Conservation (phyloP, 1,140 invertebrate genomes). For the Penaeus vannamei region DNA sequence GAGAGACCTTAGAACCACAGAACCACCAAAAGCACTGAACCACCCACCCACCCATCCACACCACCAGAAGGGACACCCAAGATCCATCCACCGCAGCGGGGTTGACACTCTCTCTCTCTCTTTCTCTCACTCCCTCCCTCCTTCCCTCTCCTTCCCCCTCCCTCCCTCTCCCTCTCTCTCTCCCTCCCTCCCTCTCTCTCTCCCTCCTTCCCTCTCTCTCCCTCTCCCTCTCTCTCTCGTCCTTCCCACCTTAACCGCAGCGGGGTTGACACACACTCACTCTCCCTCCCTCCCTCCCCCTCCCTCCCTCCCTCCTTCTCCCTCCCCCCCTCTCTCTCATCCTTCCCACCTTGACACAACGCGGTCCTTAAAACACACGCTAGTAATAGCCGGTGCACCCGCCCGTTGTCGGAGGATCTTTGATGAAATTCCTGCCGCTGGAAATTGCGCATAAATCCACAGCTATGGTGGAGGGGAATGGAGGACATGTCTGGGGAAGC, state of each 20-base stretch:
- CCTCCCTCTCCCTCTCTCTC: too few relatives aligned
- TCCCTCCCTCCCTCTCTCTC: neutral
- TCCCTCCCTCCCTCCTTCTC: constrained; percentile 9
- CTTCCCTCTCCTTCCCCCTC: too few relatives aligned
- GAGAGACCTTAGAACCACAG: too few relatives aligned
- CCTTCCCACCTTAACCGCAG: neutral
- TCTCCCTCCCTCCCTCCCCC: constrained; percentile 1
- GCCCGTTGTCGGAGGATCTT: neutral
- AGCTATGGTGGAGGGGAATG: too few relatives aligned
- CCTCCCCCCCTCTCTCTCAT: neutral
- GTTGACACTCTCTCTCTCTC: too few relatives aligned
- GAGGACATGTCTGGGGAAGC: too few relatives aligned
- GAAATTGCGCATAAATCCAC: too few relatives aligned
- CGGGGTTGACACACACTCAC: neutral
- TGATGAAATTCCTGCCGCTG: neutral
- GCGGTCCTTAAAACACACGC: neutral
- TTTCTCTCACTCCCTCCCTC: too few relatives aligned
- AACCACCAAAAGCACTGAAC: too few relatives aligned
- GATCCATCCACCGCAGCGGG: too few relatives aligned
- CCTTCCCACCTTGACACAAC: neutral
- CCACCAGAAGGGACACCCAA: too few relatives aligned
- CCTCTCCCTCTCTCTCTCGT: constrained; percentile 7
- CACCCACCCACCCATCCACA: too few relatives aligned
- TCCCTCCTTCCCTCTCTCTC: constrained; percentile 8
- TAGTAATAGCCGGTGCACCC: neutral